A percentile compares a stretch with the other conserved stretches of the same genome.
Evolutionary conservation across 2,113 vertebrate genomes (phyloP).

Genomic region (Macaca nemestrina): DNA sequence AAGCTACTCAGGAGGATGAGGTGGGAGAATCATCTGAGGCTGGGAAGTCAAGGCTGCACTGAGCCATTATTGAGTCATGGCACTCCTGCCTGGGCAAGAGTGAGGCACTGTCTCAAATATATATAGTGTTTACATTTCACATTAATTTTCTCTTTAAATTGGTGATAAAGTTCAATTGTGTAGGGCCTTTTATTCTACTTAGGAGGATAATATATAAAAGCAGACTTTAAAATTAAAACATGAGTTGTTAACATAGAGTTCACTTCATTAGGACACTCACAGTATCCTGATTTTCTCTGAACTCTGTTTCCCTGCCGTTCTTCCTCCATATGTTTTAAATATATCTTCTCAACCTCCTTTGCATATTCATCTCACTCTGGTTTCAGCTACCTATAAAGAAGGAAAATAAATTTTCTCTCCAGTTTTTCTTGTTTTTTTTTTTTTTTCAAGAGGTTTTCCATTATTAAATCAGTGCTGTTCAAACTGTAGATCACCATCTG

Average conservation of each 20-base stretch:
- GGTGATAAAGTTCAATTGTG: neutral
- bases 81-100: too few species aligned
- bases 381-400: neutral
- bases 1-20: too few species aligned
- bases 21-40: too few species aligned
- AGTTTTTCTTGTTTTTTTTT: neutral
- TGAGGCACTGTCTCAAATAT: too few species aligned
- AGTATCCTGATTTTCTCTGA: neutral
- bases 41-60: too few species aligned
- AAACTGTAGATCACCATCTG: neutral
- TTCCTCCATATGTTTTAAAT: neutral
- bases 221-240: neutral
- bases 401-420: neutral
- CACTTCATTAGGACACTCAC: neutral
- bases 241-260: neutral
- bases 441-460: neutral
- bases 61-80: too few species aligned
- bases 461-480: neutral
- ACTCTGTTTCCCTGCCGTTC: neutral
- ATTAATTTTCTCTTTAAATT: slow-evolving; percentile 1
- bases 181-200: neutral
- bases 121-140: neutral
- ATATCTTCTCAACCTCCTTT: neutral
- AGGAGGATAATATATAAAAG: neutral
- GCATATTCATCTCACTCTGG: neutral